Percentiles rank a stretch among this genome's conserved stretches.
Conservation (phyloP, 2,888 invertebrate genomes). For the Zaprionus lineosus region DNA sequence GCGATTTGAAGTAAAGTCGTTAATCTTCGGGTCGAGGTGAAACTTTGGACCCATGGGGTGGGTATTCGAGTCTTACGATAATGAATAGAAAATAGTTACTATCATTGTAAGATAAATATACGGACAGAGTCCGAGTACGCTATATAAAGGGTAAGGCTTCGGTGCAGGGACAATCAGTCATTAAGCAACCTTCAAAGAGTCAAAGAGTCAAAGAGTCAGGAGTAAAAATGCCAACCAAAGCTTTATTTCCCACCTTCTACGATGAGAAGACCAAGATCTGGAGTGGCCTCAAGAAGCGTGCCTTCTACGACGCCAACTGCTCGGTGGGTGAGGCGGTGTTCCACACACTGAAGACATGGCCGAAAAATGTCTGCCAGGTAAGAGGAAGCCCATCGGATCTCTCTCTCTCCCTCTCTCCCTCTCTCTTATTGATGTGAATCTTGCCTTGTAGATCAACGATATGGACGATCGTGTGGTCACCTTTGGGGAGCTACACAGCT, state of each 20-base stretch:
- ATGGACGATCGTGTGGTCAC: conserved; percentile 46
- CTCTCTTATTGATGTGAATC: too few species aligned
- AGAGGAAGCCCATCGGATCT: background rate
- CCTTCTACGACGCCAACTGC: conserved; percentile 26
- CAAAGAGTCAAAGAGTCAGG: too few species aligned
- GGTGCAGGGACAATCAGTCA: conserved; percentile 1
- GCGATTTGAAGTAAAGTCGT: too few species aligned
- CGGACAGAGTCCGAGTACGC: background rate
- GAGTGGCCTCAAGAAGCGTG: conserved; percentile 44
- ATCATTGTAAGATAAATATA: conserved; percentile 18
- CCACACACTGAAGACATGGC: conserved; percentile 32
- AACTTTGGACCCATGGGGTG: conserved; percentile 6
- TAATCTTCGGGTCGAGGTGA: too few species aligned
- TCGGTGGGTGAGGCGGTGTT: conserved; percentile 38
- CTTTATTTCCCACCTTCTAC: conserved; percentile 50
- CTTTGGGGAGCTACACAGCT: conserved; percentile 31
- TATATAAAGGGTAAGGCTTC: conserved; percentile 44
- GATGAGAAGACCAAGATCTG: conserved; percentile 57
- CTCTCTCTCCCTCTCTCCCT: too few species aligned
- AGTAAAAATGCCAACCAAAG: conserved; percentile 53
- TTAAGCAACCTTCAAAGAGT: too few species aligned
- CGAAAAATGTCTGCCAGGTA: conserved; percentile 54
- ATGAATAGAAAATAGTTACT: conserved; percentile 18
- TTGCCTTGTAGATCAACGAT: conserved; percentile 49
- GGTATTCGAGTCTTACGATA: conserved; percentile 9